Percentiles rank a stretch among this genome's conserved stretches.
These are phyloP conservation scores for Thumatha senex DNA, from an alignment of 2,888 invertebrate species.

Conservation along the genomic window DNA sequence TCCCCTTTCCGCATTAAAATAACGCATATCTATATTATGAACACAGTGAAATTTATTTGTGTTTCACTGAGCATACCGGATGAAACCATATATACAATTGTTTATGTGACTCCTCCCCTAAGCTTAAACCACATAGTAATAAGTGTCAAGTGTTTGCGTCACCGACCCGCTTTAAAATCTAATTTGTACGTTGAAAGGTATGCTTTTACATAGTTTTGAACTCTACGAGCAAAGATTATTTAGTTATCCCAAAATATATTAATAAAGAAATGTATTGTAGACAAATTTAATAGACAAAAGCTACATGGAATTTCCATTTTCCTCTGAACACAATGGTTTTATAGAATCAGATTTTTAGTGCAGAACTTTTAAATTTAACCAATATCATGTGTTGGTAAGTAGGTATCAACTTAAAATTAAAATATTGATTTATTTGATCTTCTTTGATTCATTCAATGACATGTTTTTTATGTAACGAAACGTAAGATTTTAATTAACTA, in stretches of 20 bases:
- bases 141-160: constrained; percentile 44
- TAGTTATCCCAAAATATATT: too few species aligned
- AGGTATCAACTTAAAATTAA: too few species aligned
- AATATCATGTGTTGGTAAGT: too few species aligned
- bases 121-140: constrained; percentile 37
- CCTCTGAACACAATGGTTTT: constrained; percentile 16
- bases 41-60: constrained; percentile 21
- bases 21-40: constrained; percentile 16
- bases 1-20: constrained; percentile 14
- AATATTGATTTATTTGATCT: too few species aligned
- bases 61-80: constrained; percentile 17
- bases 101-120: constrained; percentile 31
- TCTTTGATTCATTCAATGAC: too few species aligned
- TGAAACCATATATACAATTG: constrained; percentile 26
- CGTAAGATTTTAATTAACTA: too few species aligned
- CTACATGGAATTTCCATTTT: constrained; percentile 32
- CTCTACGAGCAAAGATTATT: constrained; percentile 19
- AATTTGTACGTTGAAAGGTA: constrained; percentile 37
- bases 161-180: constrained; percentile 42
- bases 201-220: constrained; percentile 39
- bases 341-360: neutral
- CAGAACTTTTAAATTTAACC: too few species aligned
- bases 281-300: neutral
- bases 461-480: too few species aligned
- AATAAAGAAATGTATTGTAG: too few species aligned